Conservation (phyloP, 1,140 invertebrate species). For the Zaprionus davidi region DNA sequence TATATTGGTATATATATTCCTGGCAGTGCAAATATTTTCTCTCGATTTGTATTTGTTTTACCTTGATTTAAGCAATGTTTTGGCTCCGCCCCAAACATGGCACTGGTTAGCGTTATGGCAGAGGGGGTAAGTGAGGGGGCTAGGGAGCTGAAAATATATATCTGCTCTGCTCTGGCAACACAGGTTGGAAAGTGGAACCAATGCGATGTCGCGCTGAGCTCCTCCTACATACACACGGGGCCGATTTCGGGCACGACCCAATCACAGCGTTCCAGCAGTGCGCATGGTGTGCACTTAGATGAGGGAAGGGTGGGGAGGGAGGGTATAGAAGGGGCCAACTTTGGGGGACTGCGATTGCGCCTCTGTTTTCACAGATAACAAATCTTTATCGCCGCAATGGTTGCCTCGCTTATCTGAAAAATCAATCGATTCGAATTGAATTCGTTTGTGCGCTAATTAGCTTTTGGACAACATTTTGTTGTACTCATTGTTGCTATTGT, state of each 20-base stretch:
- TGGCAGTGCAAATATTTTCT: conserved; percentile 70
- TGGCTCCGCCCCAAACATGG: conserved; percentile 73
- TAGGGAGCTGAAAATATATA: conserved; percentile 19
- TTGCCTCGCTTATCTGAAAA: conserved; percentile 77
- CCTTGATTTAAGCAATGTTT: conserved; percentile 66
- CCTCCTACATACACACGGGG: conserved; percentile 58
- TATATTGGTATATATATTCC: conserved; percentile 28
- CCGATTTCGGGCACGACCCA: conserved; percentile 60
- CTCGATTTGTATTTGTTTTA: conserved; percentile 82
- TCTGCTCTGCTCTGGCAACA: background rate
- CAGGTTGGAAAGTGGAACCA: conserved; percentile 3
- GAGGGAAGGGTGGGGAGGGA: background rate
- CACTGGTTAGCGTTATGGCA: conserved; percentile 24
- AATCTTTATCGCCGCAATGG: conserved; percentile 79
- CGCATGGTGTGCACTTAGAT: conserved; percentile 61
- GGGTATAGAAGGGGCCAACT: background rate
- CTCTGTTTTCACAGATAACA: conserved; percentile 84
- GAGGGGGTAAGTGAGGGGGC: background rate
- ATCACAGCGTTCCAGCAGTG: conserved; percentile 70
- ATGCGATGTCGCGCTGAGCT: conserved; percentile 34
- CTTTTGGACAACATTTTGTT: conserved; percentile 69
- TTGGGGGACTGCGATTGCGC: conserved; percentile 61
- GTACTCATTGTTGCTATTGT: conserved; percentile 15
- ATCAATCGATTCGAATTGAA: conserved; percentile 75
- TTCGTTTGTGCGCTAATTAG: conserved; percentile 80